Conservation (phyloP, 2,888 invertebrate genomes). For the Abrostola tripartita region DNA sequence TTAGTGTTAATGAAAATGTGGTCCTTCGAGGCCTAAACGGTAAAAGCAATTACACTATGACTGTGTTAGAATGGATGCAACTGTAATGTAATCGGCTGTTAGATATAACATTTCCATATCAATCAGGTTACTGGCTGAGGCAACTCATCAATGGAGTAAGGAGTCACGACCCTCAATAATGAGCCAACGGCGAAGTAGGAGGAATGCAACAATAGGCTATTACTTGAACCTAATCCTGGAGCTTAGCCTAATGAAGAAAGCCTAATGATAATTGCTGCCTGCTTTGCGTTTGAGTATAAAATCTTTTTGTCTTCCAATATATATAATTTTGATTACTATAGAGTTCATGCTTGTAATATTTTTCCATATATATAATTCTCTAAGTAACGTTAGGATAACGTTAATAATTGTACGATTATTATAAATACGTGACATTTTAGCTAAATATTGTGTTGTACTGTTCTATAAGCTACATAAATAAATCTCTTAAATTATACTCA, state of each 20-base stretch:
- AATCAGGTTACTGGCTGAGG: constrained; percentile 1
- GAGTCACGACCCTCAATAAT: constrained; percentile 7
- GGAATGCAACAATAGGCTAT: constrained; percentile 42
- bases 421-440: too few relatives aligned
- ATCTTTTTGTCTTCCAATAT: not conserved
- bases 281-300: not conserved
- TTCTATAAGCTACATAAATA: too few relatives aligned
- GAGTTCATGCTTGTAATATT: too few relatives aligned
- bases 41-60: too few relatives aligned
- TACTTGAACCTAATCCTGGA: constrained; percentile 15
- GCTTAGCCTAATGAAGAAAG: constrained; percentile 19
- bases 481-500: too few relatives aligned
- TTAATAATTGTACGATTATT: too few relatives aligned
- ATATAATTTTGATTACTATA: not conserved
- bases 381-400: too few relatives aligned
- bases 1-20: too few relatives aligned
- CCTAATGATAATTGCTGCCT: constrained; percentile 4
- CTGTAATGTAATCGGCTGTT: not conserved
- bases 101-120: not conserved
- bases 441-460: too few relatives aligned
- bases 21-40: too few relatives aligned
- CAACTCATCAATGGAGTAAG: not conserved
- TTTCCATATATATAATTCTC: too few relatives aligned
- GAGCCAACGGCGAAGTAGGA: constrained; percentile 1
- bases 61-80: too few relatives aligned